Base-by-base conservation (phyloP, 2,888 invertebrate species). In the Oxycera nigricornis region DNA sequence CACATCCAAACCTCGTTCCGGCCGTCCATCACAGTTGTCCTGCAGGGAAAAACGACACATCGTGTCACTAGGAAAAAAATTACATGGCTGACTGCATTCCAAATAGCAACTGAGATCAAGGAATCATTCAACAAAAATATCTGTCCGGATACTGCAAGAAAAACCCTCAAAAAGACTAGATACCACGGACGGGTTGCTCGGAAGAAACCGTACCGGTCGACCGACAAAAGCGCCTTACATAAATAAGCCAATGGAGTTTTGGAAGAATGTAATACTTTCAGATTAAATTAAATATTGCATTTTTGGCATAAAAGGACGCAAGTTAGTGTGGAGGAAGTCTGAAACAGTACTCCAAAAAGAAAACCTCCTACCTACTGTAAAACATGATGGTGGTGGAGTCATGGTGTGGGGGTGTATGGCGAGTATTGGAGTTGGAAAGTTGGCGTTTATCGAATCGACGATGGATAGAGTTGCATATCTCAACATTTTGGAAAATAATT, bases 311-410 rank as follows among this genome's bases (percentile, higher is more conserved):
- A 68, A 65, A 75, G 72, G 74, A 2, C 57, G 68, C 0, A 73
- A 76, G 35, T 35, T 72, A 6, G 73, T 75, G 11, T 72, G 73
- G 62, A 28, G 62, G 67, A 73, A 70, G 55, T 55, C n/a, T 6
- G 73, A 57, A 17, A 75, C 61, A 24, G 65, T 72, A 0, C 72
- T 77, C 35, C 35, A 75, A 46, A 73, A 72, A 31, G 41, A 74
- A 74, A 73, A 74, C 65, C 31, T 73, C 17, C 7, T 73, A 20
- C 65, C 62, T 28, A 77, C 75, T 26, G 77, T 78, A 2, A 76
- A 76, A 59, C 67, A 76, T 72, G 75, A 67, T 55, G 24, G 55
- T 55, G 24, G 24, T 55, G 55, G 24, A 55, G 55, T 22, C 20
- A 22, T 20, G 55, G 50, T 50, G 9, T n/a, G n/a, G n/a, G n/a